A percentile compares a stretch with the other conserved stretches of the same genome.
Evolutionary conservation across 2,113 vertebrate species (phyloP).

Genomic region (Pomatorhinus ruficollis): DNA sequence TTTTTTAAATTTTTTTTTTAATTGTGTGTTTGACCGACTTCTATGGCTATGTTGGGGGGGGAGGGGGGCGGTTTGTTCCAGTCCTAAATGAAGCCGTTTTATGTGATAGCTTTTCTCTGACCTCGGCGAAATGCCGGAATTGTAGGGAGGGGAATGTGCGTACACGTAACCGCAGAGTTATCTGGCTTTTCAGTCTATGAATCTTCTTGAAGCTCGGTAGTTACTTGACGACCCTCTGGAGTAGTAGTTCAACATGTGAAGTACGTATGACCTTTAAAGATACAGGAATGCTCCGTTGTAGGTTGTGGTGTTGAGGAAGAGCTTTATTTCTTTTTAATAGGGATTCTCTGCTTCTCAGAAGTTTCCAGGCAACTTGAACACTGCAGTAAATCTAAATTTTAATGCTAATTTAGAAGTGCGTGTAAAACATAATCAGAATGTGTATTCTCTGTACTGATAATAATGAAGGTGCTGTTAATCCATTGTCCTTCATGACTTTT

Average conservation of each 20-base stretch:
- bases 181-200: not conserved
- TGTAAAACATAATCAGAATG: not conserved
- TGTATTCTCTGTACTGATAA: not conserved
- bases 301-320: not conserved
- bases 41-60: not conserved
- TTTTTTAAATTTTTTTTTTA: not conserved
- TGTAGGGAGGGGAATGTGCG: not conserved
- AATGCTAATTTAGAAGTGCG: not conserved
- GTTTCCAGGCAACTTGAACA: conserved; percentile 49
- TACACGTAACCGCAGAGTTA: not conserved
- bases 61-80: not conserved
- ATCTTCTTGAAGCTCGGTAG: not conserved
- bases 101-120: conserved; percentile 29
- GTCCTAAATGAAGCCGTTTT: not conserved
- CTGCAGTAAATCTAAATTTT: not conserved
- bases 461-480: not conserved
- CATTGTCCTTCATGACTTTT: not conserved
- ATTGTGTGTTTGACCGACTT: not conserved
- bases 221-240: not conserved
- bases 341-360: not conserved
- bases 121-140: conserved; percentile 23
- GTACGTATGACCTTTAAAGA: not conserved
- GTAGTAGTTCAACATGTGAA: not conserved
- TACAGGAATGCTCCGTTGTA: not conserved
- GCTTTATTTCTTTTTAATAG: not conserved